Percentiles rank a stretch among this genome's conserved stretches.
Evolutionary conservation across 2,888 invertebrate genomes (phyloP).

Genomic region (Eupithecia subfuscata): DNA sequence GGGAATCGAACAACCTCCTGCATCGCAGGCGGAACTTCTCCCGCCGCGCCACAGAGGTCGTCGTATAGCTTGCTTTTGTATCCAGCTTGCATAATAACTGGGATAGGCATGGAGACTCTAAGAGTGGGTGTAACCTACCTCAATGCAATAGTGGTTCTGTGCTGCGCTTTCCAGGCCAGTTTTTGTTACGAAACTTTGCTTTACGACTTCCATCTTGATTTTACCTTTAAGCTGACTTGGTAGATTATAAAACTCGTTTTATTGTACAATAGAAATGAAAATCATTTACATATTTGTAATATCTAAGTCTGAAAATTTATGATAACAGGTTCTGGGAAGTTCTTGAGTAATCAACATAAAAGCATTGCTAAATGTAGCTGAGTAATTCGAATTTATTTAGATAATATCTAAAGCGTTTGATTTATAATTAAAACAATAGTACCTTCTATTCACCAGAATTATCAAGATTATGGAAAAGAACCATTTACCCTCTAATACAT

Average conservation of each 20-base stretch:
- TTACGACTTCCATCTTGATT: not conserved
- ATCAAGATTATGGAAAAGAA: not conserved
- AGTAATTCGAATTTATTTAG: not conserved
- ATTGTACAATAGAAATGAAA: conserved; percentile 1
- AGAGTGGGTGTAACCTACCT: not conserved
- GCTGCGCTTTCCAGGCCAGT: not conserved
- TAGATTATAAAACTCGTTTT: not conserved
- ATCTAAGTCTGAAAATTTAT: not conserved
- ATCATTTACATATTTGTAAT: not conserved
- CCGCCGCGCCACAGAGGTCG: too few relatives aligned
- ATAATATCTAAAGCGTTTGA: not conserved
- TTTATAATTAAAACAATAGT: not conserved
- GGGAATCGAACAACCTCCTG: too few relatives aligned
- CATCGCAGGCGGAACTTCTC: too few relatives aligned
- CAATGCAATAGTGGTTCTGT: conserved; percentile 3
- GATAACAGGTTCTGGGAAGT: not conserved
- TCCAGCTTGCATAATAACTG: too few relatives aligned
- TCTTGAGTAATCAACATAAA: not conserved
- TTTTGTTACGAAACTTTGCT: not conserved
- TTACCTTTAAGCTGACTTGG: not conserved
- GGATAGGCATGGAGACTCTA: too few relatives aligned
- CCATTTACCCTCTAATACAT: not conserved
- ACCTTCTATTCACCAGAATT: not conserved
- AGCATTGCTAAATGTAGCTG: not conserved
- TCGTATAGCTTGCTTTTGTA: too few relatives aligned